Percentiles rank a stretch among this genome's conserved stretches.
Conservation (phyloP, 23 tunicate species). For the Oikopleura vanhoeffeni region DNA sequence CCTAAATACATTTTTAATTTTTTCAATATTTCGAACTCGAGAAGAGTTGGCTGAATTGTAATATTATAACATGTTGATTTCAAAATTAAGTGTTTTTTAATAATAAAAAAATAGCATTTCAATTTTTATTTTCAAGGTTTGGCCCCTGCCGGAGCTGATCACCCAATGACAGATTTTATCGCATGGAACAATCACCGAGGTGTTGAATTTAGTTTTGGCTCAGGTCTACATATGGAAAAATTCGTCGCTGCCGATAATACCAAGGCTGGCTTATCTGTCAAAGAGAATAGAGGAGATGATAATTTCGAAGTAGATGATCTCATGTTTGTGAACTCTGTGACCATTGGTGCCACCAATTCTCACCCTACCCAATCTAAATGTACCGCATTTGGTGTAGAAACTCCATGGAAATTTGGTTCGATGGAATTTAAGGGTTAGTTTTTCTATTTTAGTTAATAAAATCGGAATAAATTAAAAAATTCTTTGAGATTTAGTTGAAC, state of each 20-base stretch:
- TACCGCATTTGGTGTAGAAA: background rate
- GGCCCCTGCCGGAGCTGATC: conserved; percentile 3
- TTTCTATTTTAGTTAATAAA: too few species aligned
- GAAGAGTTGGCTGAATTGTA: too few species aligned
- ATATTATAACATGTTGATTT: too few species aligned
- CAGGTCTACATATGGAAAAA: background rate
- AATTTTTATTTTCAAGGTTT: background rate
- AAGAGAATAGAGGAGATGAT: background rate
- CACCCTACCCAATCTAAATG: background rate
- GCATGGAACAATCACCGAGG: conserved; percentile 10
- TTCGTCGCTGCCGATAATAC: background rate
- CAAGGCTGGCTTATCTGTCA: background rate
- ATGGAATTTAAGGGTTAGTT: too few species aligned
- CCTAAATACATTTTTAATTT: too few species aligned
- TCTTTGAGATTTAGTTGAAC: too few species aligned
- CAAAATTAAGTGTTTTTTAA: too few species aligned
- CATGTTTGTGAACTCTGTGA: background rate
- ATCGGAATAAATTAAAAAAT: too few species aligned
- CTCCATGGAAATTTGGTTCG: conserved; percentile 4
- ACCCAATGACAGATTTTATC: background rate
- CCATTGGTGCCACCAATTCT: background rate
- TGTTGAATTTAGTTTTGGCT: background rate
- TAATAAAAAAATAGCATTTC: too few species aligned
- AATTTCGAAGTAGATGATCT: background rate
- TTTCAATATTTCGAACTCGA: too few species aligned